phyloP scores from a whole-genome alignment of 2,113 vertebrate genomes.

The Notechis scutatus region DNA sequence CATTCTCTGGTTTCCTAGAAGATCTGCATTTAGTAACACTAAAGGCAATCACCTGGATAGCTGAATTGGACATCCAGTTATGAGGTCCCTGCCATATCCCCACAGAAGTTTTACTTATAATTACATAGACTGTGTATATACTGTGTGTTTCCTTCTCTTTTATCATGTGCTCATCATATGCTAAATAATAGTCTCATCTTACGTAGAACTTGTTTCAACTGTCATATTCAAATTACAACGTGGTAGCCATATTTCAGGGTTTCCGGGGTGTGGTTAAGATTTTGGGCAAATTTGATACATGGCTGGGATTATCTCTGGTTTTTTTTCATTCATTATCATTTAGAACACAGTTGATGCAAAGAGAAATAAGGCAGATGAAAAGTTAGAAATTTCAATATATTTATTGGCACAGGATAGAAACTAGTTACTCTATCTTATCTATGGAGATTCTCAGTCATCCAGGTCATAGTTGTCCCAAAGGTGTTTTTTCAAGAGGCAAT shows the following conservation, averaged over 20 bases:
- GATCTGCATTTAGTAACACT: neutral
- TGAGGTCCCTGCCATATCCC: neutral
- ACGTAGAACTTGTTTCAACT: neutral
- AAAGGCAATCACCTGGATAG: neutral
- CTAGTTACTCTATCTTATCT: neutral
- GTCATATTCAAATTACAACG: neutral
- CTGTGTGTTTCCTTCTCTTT: neutral
- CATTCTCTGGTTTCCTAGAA: neutral
- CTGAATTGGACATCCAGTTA: neutral
- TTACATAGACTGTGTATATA: neutral
- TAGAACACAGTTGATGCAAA: neutral
- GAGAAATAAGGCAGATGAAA: neutral
- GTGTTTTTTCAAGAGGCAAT: too few relatives aligned
- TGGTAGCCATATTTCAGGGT: neutral
- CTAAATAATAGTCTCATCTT: neutral
- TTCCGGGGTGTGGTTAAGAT: neutral
- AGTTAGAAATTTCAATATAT: neutral
- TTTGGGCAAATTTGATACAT: neutral
- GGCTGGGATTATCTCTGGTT: neutral
- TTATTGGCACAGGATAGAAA: neutral
- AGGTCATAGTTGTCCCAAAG: too few relatives aligned
- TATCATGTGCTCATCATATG: neutral
- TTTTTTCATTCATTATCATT: neutral
- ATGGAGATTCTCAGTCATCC: neutral
- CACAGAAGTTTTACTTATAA: neutral